Conservation (phyloP, 2,888 invertebrate species). For the Drosophila ezoana region DNA sequence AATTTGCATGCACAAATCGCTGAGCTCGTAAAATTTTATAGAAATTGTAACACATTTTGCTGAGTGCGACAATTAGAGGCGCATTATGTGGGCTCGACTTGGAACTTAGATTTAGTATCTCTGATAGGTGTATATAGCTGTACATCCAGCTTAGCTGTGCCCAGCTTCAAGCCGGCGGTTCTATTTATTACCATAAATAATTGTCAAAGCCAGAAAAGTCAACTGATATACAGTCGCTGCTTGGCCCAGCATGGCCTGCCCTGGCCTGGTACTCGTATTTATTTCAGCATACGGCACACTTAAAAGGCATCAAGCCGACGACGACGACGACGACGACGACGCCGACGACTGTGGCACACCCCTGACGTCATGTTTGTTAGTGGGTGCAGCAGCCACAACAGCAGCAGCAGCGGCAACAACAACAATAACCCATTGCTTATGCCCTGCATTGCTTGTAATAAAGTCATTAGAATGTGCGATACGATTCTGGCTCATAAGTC, state of each 20-base stretch:
- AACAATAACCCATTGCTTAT: slow-evolving; percentile 46
- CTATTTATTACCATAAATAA: slow-evolving; percentile 81
- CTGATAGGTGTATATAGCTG: slow-evolving; percentile 22
- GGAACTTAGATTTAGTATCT: slow-evolving; percentile 46
- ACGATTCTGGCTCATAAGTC: slow-evolving; percentile 47
- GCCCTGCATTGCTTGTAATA: slow-evolving; percentile 77
- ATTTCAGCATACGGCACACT: slow-evolving; percentile 77
- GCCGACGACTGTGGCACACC: slow-evolving; percentile 62
- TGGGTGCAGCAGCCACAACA: slow-evolving; percentile 67
- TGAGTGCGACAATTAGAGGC: slow-evolving; percentile 65
- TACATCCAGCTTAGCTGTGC: slow-evolving; percentile 33
- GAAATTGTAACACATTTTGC: slow-evolving; percentile 57
- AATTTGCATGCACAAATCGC: slow-evolving; percentile 45
- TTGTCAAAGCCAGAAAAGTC: slow-evolving; percentile 74
- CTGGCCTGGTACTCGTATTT: slow-evolving; percentile 64
- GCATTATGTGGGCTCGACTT: slow-evolving; percentile 56
- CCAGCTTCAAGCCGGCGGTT: slow-evolving; percentile 59
- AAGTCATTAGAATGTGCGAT: slow-evolving; percentile 76
- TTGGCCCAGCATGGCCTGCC: slow-evolving; percentile 53
- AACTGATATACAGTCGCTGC: slow-evolving; percentile 71
- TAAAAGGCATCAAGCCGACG: slow-evolving; percentile 71
- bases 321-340: slow-evolving; percentile 28
- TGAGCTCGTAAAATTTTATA: slow-evolving; percentile 52
- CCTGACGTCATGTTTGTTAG: slow-evolving; percentile 69
- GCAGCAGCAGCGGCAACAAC: slow-evolving; percentile 18